phyloP scores from a whole-genome alignment of 2,888 invertebrate species.

The Julus scandinavius region DNA sequence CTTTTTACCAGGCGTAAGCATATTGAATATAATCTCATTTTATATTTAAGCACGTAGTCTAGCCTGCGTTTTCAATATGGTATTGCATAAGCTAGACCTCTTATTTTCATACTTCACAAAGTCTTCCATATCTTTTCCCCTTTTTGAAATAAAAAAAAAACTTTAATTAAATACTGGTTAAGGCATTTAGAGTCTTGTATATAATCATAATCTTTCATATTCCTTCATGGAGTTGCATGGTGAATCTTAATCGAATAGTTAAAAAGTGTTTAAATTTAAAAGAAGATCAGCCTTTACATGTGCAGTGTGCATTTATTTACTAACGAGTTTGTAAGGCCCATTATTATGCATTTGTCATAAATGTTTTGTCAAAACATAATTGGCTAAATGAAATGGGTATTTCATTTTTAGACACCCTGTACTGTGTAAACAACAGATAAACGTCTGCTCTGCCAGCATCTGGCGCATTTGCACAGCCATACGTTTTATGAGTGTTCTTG shows the following conservation, averaged over 20 bases:
- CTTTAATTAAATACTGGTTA: too few relatives aligned
- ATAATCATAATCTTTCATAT: not conserved
- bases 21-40: conserved; percentile 27
- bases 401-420: not conserved
- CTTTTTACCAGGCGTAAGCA: not conserved
- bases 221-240: not conserved
- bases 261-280: too few relatives aligned
- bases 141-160: too few relatives aligned
- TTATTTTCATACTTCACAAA: too few relatives aligned
- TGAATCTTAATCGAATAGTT: not conserved
- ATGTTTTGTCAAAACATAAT: too few relatives aligned
- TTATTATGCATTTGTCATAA: too few relatives aligned
- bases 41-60: not conserved
- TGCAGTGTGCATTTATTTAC: too few relatives aligned
- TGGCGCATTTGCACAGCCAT: not conserved
- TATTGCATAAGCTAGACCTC: not conserved
- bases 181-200: not conserved
- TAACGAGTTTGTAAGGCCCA: too few relatives aligned
- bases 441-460: not conserved
- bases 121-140: too few relatives aligned
- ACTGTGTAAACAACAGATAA: not conserved
- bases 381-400: too few relatives aligned
- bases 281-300: too few relatives aligned
- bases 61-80: not conserved
- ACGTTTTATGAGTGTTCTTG: not conserved